Conservation (phyloP, 2,888 invertebrate genomes). For the Onthophagus sagittarius region DNA sequence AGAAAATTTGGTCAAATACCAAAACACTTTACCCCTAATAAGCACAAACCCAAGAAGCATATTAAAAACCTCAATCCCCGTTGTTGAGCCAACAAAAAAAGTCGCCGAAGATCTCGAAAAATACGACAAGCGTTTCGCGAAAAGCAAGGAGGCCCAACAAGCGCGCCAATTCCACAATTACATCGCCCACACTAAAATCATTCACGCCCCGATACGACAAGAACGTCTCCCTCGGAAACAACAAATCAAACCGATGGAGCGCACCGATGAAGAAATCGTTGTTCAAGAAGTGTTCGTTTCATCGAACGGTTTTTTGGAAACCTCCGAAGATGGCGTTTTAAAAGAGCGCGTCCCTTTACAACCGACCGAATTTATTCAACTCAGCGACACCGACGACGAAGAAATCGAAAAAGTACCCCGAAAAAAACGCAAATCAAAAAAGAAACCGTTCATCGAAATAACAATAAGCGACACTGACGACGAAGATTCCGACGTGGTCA, state of each 20-base stretch:
- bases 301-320: constrained; percentile 42
- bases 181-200: constrained; percentile 42
- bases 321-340: constrained; percentile 30
- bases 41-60: constrained; percentile 42
- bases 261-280: constrained; percentile 45
- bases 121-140: constrained; percentile 36
- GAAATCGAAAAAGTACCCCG: constrained; percentile 35
- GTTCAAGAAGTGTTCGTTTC: constrained; percentile 45
- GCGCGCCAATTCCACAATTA: constrained; percentile 42
- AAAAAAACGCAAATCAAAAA: constrained; percentile 25
- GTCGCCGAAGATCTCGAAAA: constrained; percentile 25
- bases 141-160: constrained; percentile 41
- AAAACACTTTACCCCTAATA: constrained; percentile 23
- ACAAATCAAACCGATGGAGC: constrained; percentile 44
- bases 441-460: constrained; percentile 28
- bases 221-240: constrained; percentile 46
- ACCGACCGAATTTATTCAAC: constrained; percentile 39
- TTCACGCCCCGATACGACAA: constrained; percentile 43
- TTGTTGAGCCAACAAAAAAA: constrained; percentile 23
- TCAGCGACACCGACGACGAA: constrained; percentile 45
- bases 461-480: constrained; percentile 34
- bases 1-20: constrained; percentile 22
- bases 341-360: constrained; percentile 28
- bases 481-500: constrained; percentile 27
- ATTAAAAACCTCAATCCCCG: constrained; percentile 37